Percentiles rank a stretch among this genome's conserved stretches.
phyloP scores from a whole-genome alignment of 2,888 invertebrate genomes.

The Brachyptera risi region DNA sequence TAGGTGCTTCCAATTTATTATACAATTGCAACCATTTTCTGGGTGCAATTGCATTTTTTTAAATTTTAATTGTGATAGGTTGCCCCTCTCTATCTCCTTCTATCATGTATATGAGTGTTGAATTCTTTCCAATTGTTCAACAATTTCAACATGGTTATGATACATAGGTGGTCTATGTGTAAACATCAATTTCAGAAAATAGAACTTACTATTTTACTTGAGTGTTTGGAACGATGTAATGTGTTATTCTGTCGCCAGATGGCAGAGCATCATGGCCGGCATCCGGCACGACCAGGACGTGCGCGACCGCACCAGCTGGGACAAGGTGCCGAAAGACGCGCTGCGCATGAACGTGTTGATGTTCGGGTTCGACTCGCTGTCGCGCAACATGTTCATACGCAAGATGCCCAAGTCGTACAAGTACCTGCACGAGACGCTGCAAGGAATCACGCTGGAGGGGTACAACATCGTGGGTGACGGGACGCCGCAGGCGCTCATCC shows the following conservation, averaged over 20 bases:
- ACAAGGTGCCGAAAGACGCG: slow-evolving; percentile 46
- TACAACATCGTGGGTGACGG: slow-evolving; percentile 85
- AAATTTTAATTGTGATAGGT: no score
- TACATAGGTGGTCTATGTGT: no score
- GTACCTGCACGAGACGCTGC: slow-evolving; percentile 58
- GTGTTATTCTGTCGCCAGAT: slow-evolving; percentile 43
- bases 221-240: no score
- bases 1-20: no score
- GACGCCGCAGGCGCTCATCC: slow-evolving; percentile 81
- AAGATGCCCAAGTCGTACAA: slow-evolving; percentile 72
- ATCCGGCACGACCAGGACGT: slow-evolving; percentile 50
- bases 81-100: no score
- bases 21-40: no score
- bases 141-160: no score
- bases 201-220: no score
- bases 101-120: no score
- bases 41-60: no score
- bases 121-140: no score
- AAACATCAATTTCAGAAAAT: no score
- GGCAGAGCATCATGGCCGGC: slow-evolving; percentile 65
- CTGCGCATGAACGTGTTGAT: slow-evolving; percentile 69
- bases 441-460: slow-evolving; percentile 64
- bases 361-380: slow-evolving; percentile 85
- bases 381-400: slow-evolving; percentile 74
- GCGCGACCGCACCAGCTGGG: slow-evolving; percentile 48